Evolutionary conservation across 1,140 invertebrate genomes (phyloP), one percentile per base, ranked within the genome.

Genomic region (Drosophila watanabei): DNA sequence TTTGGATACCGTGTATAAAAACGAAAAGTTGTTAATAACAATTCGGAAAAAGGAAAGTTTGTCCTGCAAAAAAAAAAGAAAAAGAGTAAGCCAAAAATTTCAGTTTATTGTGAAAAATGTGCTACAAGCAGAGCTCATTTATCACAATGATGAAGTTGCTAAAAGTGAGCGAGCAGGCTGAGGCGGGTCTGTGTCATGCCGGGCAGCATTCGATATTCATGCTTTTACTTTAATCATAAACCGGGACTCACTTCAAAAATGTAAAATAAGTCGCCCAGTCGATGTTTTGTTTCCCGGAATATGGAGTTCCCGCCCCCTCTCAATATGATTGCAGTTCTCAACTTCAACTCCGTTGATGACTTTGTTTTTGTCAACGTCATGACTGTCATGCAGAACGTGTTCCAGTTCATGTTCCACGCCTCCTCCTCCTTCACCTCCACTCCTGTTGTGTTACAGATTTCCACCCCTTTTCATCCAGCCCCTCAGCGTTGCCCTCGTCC

Each of bases 141-240:
- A 83, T 83, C 81, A 83, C 70, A 83, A 83, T 83, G 81, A 83
- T 83, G 81, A 83, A 83, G 81, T 83, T 83, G 77, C 76, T 75
- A 78, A 60, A 78, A 49, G 43, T 54, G 39, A 35, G 24, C 28
- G 48, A 33, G 46, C 30, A 49, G 54, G 14, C 18, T 13, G 43
- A 37, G 61, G 35, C 41, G 43, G 63, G 49, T 77, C 37, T 75
- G 78, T 81, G 79, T 75, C 56, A 79, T 39, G 63, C 33, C 56
- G 58, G 32, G 28, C 41, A 78, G 48, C 54, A 63, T 83, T 83
- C 80, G 63, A 79, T 79, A 79, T 83, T 75, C 75, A 83, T 59
- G 80, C 80, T 83, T 58, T 83, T 79, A 79, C 81, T 83, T 83
- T 83, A 83, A 83, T 83, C 80, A 84, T 83, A 83, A 84, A 76